Conservation (phyloP, 1,140 invertebrate genomes). For the Hylyphantes graminicola region DNA sequence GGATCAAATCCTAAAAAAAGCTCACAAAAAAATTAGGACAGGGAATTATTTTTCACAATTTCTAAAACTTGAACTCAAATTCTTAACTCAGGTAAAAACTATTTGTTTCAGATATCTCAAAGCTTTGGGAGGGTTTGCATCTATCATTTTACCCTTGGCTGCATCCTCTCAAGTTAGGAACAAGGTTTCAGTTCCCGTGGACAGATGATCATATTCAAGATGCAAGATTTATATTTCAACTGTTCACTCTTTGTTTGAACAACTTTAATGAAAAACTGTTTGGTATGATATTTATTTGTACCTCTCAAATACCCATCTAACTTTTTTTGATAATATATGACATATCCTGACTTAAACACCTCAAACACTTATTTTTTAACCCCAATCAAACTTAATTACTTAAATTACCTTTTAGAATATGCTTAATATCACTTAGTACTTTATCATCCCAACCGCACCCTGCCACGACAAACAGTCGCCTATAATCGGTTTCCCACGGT, state of each 20-base stretch:
- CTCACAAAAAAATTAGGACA: background rate
- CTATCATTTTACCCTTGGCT: conserved; percentile 29
- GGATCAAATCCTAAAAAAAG: too few species aligned
- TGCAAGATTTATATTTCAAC: conserved; percentile 28
- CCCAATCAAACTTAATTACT: too few species aligned
- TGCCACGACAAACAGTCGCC: too few species aligned
- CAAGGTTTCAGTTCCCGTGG: conserved; percentile 36
- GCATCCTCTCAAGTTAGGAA: conserved; percentile 7
- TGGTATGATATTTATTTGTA: conserved; percentile 2
- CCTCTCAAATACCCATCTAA: background rate
- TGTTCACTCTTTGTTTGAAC: conserved; percentile 33
- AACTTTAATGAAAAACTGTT: conserved; percentile 20
- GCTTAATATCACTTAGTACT: too few species aligned
- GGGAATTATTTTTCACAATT: background rate
- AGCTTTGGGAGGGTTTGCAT: conserved; percentile 31
- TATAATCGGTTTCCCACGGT: too few species aligned
- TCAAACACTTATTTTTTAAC: too few species aligned
- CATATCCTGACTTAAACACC: too few species aligned
- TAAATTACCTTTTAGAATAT: too few species aligned
- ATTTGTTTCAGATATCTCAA: conserved; percentile 6
- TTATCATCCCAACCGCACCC: too few species aligned
- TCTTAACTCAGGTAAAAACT: background rate
- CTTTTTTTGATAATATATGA: background rate
- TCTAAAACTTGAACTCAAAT: background rate
- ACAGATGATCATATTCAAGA: conserved; percentile 5